phyloP scores from a whole-genome alignment of 2,113 vertebrate species.

The Microtus oregoni region DNA sequence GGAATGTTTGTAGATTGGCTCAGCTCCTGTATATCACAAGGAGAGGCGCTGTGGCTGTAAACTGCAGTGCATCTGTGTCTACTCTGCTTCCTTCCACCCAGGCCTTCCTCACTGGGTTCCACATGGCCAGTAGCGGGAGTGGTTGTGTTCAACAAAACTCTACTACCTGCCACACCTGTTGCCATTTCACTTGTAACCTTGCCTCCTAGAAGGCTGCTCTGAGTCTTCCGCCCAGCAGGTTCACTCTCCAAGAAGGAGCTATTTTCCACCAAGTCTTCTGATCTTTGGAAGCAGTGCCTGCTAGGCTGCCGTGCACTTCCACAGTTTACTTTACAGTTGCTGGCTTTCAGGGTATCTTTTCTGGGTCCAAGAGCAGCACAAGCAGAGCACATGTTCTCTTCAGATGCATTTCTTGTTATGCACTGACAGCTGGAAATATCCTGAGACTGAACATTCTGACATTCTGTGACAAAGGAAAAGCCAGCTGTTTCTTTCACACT shows the following conservation, averaged over 20 bases:
- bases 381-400: neutral
- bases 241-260: neutral
- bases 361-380: slow-evolving; percentile 12
- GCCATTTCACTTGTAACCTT: slow-evolving; percentile 9
- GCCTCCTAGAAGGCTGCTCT: slow-evolving; percentile 30
- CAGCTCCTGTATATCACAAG: neutral
- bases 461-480: neutral
- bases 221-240: slow-evolving; percentile 26
- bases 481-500: neutral
- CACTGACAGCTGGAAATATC: neutral
- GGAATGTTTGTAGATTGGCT: slow-evolving; percentile 32
- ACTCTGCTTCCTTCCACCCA: neutral
- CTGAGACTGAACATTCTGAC: slow-evolving; percentile 55
- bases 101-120: neutral
- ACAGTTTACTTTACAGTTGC: slow-evolving; percentile 36
- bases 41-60: neutral
- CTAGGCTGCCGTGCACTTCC: slow-evolving; percentile 7
- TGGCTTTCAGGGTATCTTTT: slow-evolving; percentile 23
- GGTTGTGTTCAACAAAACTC: slow-evolving; percentile 53
- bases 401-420: slow-evolving; percentile 11
- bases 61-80: neutral
- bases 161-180: neutral
- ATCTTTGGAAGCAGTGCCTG: slow-evolving; percentile 16
- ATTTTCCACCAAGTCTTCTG: neutral
- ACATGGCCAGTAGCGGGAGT: neutral